These are phyloP conservation scores for Bothrops jararaca DNA, from an alignment of 2,113 vertebrate genomes.

Conservation along the genomic window DNA sequence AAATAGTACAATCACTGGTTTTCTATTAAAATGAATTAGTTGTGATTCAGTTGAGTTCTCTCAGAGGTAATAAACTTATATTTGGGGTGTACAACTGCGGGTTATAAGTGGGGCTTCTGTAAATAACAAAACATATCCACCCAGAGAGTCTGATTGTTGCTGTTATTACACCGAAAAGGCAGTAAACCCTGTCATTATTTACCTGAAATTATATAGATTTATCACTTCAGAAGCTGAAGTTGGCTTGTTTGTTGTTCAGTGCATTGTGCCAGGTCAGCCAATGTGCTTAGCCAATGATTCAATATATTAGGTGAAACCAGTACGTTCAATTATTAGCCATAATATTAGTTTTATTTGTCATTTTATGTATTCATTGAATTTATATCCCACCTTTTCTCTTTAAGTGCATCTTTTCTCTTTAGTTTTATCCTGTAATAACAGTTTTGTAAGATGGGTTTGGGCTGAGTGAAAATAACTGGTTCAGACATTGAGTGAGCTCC, in stretches of 20 bases:
- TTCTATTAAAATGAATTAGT: background rate
- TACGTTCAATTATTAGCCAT: background rate
- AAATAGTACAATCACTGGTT: background rate
- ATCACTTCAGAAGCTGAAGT: background rate
- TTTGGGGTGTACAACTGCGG: background rate
- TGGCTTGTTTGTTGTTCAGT: background rate
- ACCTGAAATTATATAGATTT: background rate
- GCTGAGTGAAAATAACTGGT: background rate
- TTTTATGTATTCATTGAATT: background rate
- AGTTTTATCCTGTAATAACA: background rate
- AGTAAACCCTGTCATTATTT: background rate
- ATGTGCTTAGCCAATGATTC: background rate
- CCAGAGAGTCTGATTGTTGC: background rate
- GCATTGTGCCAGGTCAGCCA: background rate
- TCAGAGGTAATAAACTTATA: background rate
- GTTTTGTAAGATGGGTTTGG: background rate
- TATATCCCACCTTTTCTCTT: background rate
- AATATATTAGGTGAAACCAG: background rate
- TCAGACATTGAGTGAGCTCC: background rate
- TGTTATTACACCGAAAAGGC: background rate
- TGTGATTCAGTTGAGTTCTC: background rate
- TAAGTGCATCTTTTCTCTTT: background rate
- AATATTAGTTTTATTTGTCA: background rate
- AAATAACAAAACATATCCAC: background rate
- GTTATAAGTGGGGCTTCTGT: background rate